A percentile compares a stretch with the other conserved stretches of the same genome.
phyloP scores from a whole-genome alignment of 2,888 invertebrate species.

The Ephialtes manifestator region DNA sequence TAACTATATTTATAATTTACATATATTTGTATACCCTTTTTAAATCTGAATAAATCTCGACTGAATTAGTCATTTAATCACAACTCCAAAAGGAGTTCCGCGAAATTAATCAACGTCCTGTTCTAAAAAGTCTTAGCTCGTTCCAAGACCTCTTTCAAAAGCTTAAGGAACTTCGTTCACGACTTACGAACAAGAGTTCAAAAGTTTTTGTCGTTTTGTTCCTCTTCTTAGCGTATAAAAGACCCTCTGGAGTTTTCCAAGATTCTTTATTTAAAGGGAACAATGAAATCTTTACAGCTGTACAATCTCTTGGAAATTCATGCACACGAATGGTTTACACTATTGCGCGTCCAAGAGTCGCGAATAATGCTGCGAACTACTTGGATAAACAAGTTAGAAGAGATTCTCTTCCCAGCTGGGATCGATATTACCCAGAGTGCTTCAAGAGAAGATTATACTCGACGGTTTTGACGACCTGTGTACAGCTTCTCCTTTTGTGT shows the following conservation, averaged over 20 bases:
- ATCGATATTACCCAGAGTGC: constrained; percentile 5
- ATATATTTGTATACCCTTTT: no score
- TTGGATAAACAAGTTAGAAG: neutral
- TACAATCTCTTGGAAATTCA: constrained; percentile 29
- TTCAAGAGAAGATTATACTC: neutral
- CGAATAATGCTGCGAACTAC: neutral
- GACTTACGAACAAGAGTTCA: neutral
- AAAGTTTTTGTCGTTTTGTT: neutral
- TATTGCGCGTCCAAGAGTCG: neutral
- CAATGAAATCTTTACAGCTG: neutral
- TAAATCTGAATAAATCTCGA: neutral
- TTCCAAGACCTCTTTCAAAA: neutral
- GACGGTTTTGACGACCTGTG: neutral
- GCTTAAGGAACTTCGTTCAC: constrained; percentile 3
- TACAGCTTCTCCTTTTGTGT: neutral
- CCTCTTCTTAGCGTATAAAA: neutral
- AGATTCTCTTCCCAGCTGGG: neutral
- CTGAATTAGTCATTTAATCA: neutral
- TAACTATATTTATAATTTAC: no score
- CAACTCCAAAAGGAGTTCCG: neutral
- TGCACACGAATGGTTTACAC: constrained; percentile 21
- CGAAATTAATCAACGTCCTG: neutral
- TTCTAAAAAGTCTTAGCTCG: neutral
- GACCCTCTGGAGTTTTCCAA: neutral
- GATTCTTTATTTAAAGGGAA: constrained; percentile 4